phyloP scores from a whole-genome alignment of 2,797 vertebrate species.

The Enteromius radiatus region DNA sequence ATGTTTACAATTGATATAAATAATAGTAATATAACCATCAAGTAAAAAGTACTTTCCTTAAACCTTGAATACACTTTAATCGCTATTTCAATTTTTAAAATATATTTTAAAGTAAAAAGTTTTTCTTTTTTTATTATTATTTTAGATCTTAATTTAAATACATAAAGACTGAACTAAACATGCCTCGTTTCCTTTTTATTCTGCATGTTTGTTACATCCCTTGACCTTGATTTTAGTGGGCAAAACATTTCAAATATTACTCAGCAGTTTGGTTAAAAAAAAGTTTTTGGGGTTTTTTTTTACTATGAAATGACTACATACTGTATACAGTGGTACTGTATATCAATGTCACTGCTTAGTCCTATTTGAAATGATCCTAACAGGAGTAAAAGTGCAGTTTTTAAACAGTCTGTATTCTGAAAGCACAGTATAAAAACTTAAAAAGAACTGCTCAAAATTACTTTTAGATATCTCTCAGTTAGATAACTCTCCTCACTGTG shows the following conservation, averaged over 20 bases:
- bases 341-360: too few relatives aligned
- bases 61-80: background rate
- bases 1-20: background rate
- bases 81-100: background rate
- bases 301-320: too few relatives aligned
- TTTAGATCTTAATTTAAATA: background rate
- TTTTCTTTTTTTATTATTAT: background rate
- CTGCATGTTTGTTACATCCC: background rate
- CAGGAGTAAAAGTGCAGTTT: background rate
- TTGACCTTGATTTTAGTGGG: background rate
- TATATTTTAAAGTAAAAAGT: background rate
- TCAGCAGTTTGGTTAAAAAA: background rate
- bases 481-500: background rate
- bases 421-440: background rate
- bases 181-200: background rate
- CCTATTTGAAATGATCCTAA: background rate
- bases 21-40: background rate
- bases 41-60: background rate
- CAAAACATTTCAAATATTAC: conserved; percentile 5
- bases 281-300: background rate
- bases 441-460: background rate
- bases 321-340: too few relatives aligned
- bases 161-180: conserved; percentile 4
- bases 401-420: background rate
- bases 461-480: background rate